Evolutionary conservation across 2,888 invertebrate genomes (phyloP), one percentile per base, ranked within the genome.

Genomic region (Thalpophila matura): DNA sequence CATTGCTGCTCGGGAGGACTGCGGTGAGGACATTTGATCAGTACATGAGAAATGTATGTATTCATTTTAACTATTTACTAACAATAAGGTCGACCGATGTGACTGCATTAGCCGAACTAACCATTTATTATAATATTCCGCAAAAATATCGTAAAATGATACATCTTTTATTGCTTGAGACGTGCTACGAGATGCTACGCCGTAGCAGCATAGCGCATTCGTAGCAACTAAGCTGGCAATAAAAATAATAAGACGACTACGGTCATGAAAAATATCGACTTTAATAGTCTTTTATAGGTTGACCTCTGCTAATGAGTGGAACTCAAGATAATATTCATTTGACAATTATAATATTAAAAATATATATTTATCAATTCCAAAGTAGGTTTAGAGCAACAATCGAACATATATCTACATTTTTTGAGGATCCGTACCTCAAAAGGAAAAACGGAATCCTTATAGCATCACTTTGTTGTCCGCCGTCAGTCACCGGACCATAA

Each of bases 1-100:
- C 97, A 45, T 91, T 97, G 79, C 96, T 97, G 73, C 95, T 97
- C 56, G 97, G 97, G 74, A 95, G 97, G 86, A 97, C 97, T 50
- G 96, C 97, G 97, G 97, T 97, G 95, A 97, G 97, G 96, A 91
- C 91, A 73, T 95, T 95, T 91, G 94, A 95, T 92, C 94, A 94
- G 93, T 95, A 94, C 94, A 88, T 94, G 88, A 88, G 88, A 94
- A 87, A 95, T 94, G 95, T 95, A 95, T 93, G 95, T 95, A 95
- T 92, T 64, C 20, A 50, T 43, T 68, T 27, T 66, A 60, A 59
- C 55, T 77, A 78, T 64, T 82, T 74, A 77, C 77, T 85, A 77
- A 65, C 50, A 64, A 45, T 42, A 22, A 50, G 3, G 31, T 59
- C 14, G 47, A 40, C 33, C 5, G 27, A 45, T 26, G 35, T 42